phyloP scores from a whole-genome alignment of 2,113 vertebrate species.

The Cromileptes altivelis region DNA sequence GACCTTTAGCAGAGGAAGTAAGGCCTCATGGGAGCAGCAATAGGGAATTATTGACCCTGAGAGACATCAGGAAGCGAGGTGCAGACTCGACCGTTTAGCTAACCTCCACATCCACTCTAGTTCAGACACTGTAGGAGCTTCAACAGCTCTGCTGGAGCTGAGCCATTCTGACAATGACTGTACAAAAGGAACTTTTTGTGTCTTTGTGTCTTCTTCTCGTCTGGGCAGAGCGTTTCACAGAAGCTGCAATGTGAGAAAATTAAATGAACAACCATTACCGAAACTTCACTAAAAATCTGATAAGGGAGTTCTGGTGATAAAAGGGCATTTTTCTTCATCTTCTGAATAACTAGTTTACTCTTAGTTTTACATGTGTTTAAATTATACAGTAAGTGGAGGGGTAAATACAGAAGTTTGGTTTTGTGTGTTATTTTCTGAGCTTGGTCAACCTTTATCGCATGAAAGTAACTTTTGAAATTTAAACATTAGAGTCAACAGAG shows the following conservation, averaged over 20 bases:
- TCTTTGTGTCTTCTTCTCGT: slow-evolving; percentile 14
- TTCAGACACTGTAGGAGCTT: slow-evolving; percentile 43
- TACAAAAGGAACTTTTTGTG: slow-evolving; percentile 19
- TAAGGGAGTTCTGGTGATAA: slow-evolving; percentile 13
- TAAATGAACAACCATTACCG: neutral
- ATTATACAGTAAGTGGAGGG: neutral
- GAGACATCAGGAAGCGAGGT: slow-evolving; percentile 75
- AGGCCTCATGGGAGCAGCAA: slow-evolving; percentile 78
- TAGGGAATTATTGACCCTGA: slow-evolving; percentile 77
- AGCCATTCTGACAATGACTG: slow-evolving; percentile 41
- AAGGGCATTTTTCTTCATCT: slow-evolving; percentile 7
- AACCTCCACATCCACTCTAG: slow-evolving; percentile 35
- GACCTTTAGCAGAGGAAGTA: slow-evolving; percentile 79
- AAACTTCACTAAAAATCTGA: slow-evolving; percentile 48
- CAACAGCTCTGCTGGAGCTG: slow-evolving; percentile 14
- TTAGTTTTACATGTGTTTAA: slow-evolving; percentile 19
- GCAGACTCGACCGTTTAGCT: slow-evolving; percentile 58
- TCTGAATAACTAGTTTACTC: slow-evolving; percentile 5
- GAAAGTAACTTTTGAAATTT: slow-evolving; percentile 65
- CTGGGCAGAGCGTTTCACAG: slow-evolving; percentile 9
- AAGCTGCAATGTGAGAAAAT: slow-evolving; percentile 19
- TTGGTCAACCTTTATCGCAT: slow-evolving; percentile 75
- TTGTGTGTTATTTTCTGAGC: slow-evolving; percentile 33
- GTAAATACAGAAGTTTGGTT: slow-evolving; percentile 4
- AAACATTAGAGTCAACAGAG: slow-evolving; percentile 77